Percentiles rank a stretch among this genome's conserved stretches.
Conservation (phyloP, 2,797 vertebrate genomes). For the Protosalanx chinensis region DNA sequence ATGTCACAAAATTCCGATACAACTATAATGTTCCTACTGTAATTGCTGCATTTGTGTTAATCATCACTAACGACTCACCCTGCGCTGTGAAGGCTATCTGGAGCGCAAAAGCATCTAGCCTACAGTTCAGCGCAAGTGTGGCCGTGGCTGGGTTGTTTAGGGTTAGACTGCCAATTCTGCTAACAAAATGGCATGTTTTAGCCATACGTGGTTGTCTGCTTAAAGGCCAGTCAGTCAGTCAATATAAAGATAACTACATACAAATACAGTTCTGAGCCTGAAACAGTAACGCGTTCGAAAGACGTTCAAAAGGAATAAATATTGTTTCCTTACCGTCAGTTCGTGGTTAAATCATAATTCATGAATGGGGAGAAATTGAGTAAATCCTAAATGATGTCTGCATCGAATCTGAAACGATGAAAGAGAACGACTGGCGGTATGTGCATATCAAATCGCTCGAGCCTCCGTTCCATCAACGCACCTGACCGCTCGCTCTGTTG, state of each 20-base stretch:
- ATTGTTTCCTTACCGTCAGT: slow-evolving; percentile 1
- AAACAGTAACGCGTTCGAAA: not conserved
- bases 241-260: not conserved
- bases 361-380: not conserved
- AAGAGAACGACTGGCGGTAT: slow-evolving; percentile 8
- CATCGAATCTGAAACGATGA: not conserved
- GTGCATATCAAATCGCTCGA: not conserved
- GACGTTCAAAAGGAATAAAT: not conserved
- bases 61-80: no score
- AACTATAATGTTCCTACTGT: no score
- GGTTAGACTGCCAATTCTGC: not conserved
- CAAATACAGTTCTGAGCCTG: not conserved
- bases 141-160: no score
- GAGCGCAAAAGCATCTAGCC: not conserved
- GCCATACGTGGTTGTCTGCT: not conserved
- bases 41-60: no score
- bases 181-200: not conserved
- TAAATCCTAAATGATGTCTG: slow-evolving; percentile 14
- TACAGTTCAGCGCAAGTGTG: no score
- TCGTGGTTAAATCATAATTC: slow-evolving; percentile 6
- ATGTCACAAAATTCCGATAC: no score
- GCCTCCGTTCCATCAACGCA: slow-evolving; percentile 3
- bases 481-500: slow-evolving; percentile 15
- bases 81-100: not conserved
- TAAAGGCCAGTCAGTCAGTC: not conserved